phyloP scores from a whole-genome alignment of 2,888 invertebrate genomes.

The Synergus gifuensis region DNA sequence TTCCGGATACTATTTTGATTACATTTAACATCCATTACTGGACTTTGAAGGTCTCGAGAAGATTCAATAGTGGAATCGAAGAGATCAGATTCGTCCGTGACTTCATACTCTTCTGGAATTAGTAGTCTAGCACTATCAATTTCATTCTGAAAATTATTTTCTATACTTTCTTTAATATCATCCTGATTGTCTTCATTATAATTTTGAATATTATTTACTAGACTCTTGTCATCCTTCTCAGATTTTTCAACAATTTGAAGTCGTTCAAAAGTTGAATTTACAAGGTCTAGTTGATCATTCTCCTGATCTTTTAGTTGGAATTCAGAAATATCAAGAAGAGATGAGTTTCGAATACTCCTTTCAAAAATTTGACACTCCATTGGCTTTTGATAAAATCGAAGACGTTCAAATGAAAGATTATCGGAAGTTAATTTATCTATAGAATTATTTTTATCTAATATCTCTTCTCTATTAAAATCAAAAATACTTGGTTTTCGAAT shows the following conservation, averaged over 20 bases:
- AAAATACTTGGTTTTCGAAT: not conserved
- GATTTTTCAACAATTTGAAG: not conserved
- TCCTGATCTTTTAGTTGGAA: not conserved
- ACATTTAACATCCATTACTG: not conserved
- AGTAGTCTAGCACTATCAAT: not conserved
- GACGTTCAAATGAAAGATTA: constrained; percentile 14
- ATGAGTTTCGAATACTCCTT: not conserved
- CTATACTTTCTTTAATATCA: no score
- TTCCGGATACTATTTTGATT: not conserved
- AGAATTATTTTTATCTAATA: not conserved
- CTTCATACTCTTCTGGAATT: constrained; percentile 21
- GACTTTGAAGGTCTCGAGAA: constrained; percentile 9
- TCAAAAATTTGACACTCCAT: not conserved
- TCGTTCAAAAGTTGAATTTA: constrained; percentile 16
- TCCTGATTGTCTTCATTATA: not conserved
- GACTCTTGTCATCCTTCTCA: not conserved
- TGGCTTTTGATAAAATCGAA: not conserved
- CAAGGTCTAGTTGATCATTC: not conserved
- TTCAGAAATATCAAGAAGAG: constrained; percentile 6
- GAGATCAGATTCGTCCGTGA: constrained; percentile 26
- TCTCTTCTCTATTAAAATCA: not conserved
- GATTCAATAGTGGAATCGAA: constrained; percentile 24
- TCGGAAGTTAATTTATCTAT: not conserved
- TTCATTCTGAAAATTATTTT: no score
- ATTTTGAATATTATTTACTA: not conserved